phyloP scores from a whole-genome alignment of 2,888 invertebrate genomes.

The Leptinotarsa haldemani region DNA sequence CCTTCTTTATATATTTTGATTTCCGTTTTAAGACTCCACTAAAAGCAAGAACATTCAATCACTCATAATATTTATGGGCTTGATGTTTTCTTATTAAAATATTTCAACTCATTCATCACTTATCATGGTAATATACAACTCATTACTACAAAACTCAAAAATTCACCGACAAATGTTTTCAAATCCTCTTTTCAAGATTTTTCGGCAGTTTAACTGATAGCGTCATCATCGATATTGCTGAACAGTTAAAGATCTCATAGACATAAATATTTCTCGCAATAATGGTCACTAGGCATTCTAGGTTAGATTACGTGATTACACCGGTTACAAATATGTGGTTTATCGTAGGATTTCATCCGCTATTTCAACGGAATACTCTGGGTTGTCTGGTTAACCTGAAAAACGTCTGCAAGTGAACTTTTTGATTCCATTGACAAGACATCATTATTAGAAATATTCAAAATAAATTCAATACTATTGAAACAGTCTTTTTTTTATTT shows the following conservation, averaged over 20 bases:
- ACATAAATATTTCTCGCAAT: conserved; percentile 18
- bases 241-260: conserved; percentile 3
- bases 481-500: too few relatives aligned
- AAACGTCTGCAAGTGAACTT: conserved; percentile 27
- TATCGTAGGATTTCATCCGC: conserved; percentile 50
- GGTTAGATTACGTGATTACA: conserved; percentile 35
- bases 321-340: conserved; percentile 48
- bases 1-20: too few relatives aligned
- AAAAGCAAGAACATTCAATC: too few relatives aligned
- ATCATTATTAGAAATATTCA: neutral
- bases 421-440: conserved; percentile 1
- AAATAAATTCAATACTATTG: too few relatives aligned
- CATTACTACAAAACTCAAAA: neutral
- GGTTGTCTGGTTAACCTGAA: conserved; percentile 41
- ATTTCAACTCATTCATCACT: too few relatives aligned
- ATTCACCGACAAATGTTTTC: too few relatives aligned
- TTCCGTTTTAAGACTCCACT: too few relatives aligned
- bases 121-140: neutral
- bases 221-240: neutral
- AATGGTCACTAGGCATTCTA: conserved; percentile 34
- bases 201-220: neutral
- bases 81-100: too few relatives aligned
- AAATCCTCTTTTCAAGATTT: too few relatives aligned
- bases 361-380: conserved; percentile 48
- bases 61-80: too few relatives aligned